phyloP scores from a whole-genome alignment of 2,113 vertebrate species.

The Macquaria ambigua region DNA sequence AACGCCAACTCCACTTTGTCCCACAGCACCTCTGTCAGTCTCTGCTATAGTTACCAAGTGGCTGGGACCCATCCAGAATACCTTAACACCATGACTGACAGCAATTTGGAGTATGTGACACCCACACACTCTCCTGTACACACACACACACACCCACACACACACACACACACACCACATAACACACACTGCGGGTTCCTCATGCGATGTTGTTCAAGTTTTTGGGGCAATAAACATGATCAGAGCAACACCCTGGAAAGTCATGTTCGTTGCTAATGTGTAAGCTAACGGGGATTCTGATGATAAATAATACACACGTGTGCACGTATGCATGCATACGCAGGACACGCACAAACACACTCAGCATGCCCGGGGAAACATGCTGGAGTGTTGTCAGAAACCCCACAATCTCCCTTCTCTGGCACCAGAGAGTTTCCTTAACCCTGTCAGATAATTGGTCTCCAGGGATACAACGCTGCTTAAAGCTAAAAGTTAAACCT shows the following conservation, averaged over 20 bases:
- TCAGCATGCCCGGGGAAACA: constrained; percentile 67
- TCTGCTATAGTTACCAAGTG: constrained; percentile 73
- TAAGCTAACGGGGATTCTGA: constrained; percentile 49
- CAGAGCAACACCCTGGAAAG: constrained; percentile 54
- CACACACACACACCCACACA: neutral
- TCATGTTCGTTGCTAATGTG: constrained; percentile 53
- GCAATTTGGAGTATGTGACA: constrained; percentile 62
- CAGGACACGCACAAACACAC: constrained; percentile 42
- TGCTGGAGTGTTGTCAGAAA: constrained; percentile 72
- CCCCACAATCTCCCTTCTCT: constrained; percentile 61
- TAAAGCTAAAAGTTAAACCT: constrained; percentile 72
- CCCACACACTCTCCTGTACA: neutral
- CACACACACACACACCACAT: neutral
- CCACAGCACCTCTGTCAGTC: constrained; percentile 78
- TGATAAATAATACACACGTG: constrained; percentile 56
- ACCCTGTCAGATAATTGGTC: constrained; percentile 83
- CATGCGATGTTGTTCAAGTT: constrained; percentile 10
- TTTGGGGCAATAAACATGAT: constrained; percentile 54
- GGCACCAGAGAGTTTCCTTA: constrained; percentile 70
- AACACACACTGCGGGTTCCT: neutral
- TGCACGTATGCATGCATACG: constrained; percentile 10
- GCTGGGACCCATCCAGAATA: constrained; percentile 74
- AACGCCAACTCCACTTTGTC: constrained; percentile 79
- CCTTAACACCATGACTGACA: constrained; percentile 67
- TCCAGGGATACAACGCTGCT: constrained; percentile 68